Evolutionary conservation across 35 echinoderm and acorn worm genomes (phyloP), one percentile per base, ranked within the genome.

Genomic region (Hemicentrotus pulcherrimus): DNA sequence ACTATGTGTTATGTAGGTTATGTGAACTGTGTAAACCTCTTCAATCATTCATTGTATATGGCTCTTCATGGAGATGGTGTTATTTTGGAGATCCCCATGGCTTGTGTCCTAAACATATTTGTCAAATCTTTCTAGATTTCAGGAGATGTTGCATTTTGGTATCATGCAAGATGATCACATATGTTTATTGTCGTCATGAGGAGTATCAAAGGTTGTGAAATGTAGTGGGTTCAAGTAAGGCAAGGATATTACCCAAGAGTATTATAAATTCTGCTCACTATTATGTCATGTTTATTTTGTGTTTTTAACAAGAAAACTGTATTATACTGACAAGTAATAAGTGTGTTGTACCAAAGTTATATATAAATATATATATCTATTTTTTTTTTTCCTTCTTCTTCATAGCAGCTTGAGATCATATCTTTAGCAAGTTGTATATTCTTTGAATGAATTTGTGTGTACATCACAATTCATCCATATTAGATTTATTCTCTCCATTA

Each of bases 171-270:
- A 78, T 7, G 65, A 78, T 78, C 65, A 4, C 4, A 28, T 78
- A 8, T 78, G 65, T 78, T 22, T 78, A 78, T 28, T 78, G 19
- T 78, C 28, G 65, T 28, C 65, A 78, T 78, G 65, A n/a, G 65
- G 19, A 78, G 19, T n/a, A 28, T 78, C 22, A 78, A 78, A 78
- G 65, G 0, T 78, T 78, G 65, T 78, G 65, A 78, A 78, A 78
- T 78, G 28, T n/a, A 78, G 19, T 78, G 28, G 65, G 28, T 78
- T 28, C 18, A 47, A 41, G 32, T 16, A 41, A 90, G 48, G 30
- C 46, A 93, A 93, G 46, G 46, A 31, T 93, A 93, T 93, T 50
- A 93, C 91, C 91, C 91, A 93, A 93, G 91, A 93, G 91, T 93
- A 93, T 93, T 93, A 50, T 47, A 31, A 86, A 31, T 91, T 93